Evolutionary conservation across 1,140 invertebrate species (phyloP).

Genomic region (Papilio glaucus): DNA sequence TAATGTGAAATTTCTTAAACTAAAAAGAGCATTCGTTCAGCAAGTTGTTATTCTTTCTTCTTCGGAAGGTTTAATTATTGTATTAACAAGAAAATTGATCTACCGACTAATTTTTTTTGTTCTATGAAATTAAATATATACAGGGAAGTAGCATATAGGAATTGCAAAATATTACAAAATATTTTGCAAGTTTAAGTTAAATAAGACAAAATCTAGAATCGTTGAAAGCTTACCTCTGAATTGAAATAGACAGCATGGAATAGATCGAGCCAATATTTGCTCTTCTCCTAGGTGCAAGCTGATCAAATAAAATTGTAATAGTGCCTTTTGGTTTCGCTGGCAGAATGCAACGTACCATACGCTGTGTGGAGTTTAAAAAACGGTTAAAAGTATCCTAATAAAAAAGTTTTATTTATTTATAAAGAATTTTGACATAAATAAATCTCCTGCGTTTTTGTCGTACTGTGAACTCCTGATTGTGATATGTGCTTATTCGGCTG

Average conservation of each 20-base stretch:
- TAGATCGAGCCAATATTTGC: slow-evolving; percentile 53
- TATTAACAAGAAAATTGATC: too few species aligned
- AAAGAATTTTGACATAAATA: not conserved
- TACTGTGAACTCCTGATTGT: too few species aligned
- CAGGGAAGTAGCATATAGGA: too few species aligned
- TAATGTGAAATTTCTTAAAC: too few species aligned
- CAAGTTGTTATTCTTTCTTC: too few species aligned
- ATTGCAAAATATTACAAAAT: not conserved
- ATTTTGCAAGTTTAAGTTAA: not conserved
- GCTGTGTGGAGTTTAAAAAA: not conserved
- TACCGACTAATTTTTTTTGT: too few species aligned
- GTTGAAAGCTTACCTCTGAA: slow-evolving; percentile 32
- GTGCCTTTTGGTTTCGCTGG: slow-evolving; percentile 27
- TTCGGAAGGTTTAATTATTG: too few species aligned
- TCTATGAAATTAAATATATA: too few species aligned
- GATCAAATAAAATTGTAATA: slow-evolving; percentile 52
- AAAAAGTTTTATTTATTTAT: not conserved
- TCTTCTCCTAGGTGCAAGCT: slow-evolving; percentile 45
- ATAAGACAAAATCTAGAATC: slow-evolving; percentile 10
- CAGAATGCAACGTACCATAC: not conserved
- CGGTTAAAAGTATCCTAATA: not conserved
- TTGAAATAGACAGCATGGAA: slow-evolving; percentile 47
- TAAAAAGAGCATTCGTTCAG: too few species aligned
- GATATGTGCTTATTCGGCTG: too few species aligned
- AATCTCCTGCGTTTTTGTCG: too few species aligned